Evolutionary conservation across 2,797 vertebrate species (phyloP), one percentile per base, ranked within the genome.

Genomic region (Harpagifer antarcticus): DNA sequence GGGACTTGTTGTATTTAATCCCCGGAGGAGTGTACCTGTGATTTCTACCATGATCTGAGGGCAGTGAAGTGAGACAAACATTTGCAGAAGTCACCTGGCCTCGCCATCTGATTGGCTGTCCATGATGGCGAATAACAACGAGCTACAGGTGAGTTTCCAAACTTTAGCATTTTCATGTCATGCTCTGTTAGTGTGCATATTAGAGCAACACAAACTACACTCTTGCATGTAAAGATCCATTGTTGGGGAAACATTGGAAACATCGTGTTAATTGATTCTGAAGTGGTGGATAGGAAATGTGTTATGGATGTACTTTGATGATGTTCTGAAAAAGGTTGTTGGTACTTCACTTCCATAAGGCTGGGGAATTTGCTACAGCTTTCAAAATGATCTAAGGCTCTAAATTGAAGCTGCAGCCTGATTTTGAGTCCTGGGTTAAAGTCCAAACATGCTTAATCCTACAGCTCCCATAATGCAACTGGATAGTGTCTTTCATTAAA

Each of bases 91-190:
- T 82, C 75, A 49, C 43, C 62, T 72, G 78, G 42, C 72, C 70
- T 63, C 68, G 52, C 65, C 61, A 12, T 73, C 63, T 31, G 19
- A 60, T 68, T 82, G 65, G 81, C 67, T 73, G 67, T 42, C n/a
- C 69, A 76, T 55, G 86, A 93, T 94, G 93, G 92, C 93, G 65
- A 93, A 91, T 55, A 89, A 90, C 68, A 89, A 85, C 87, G 92
- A 92, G 78, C 85, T 92, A 72, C 91, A 93, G 60, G 93, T 94
- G 79, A 91, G 87, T 93, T 82, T 65, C 4, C 3, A 33, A 83
- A 82, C 76, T 87, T 84, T 17, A 23, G 3, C 5, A 3, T 10
- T 67, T 48, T 14, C 9, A 1, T 68, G 9, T n/a, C 5, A 3
- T 4, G 73, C 37, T 60, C 47, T 42, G 72, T 61, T 45, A 0